Evolutionary conservation across 2,888 invertebrate species (phyloP), one percentile per base, ranked within the genome.

Genomic region (Acanthococcus lagerstroemiae): DNA sequence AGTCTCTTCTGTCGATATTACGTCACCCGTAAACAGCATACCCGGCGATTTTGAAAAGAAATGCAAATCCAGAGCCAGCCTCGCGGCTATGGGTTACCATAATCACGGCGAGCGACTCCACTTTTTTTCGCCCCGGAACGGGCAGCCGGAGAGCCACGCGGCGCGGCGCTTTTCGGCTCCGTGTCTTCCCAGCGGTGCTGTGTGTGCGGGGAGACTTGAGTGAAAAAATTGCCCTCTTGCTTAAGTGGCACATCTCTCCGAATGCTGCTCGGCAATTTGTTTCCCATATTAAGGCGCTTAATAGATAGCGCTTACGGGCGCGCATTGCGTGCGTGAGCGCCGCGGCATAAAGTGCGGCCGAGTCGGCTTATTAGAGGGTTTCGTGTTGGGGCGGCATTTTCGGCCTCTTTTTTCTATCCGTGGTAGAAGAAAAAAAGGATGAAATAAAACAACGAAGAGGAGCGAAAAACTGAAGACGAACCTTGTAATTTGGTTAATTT

Each of bases 401-500:
- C 48, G 48, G 48, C 48, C 15, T 50, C 61, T 22, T 50, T 60
- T 48, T 61, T 61, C 22, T 24, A 52, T 45, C 46, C 17, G 46
- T 45, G 7, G 19, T 19, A 24, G 52, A 9, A 24, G 24, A 52
- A 15, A 52, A 52, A 22, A 19, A 24, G 24, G 15, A 24, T 22
- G 15, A 24, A 24, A 52, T 22, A 24, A 52, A 24, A 22, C 22
- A 24, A 22, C 24, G 19, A 22, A 21, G 24, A 52, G 15, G 22
- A 21, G 15, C 5, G 24, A 52, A 6, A 21, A 52, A 6, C 6
- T 21, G 9, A 52, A 22, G 22, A 24, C 15, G 52, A 26, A 58
- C 46, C 61, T 50, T 48, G 48, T 61, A 50, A 61, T 61, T 61
- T 61, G 27, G 48, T 50, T 61, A 61, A 61, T 61, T 61, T 61